Evolutionary conservation across 2,797 vertebrate species (phyloP).

Genomic region (Tokudaia tokunoshimensis): DNA sequence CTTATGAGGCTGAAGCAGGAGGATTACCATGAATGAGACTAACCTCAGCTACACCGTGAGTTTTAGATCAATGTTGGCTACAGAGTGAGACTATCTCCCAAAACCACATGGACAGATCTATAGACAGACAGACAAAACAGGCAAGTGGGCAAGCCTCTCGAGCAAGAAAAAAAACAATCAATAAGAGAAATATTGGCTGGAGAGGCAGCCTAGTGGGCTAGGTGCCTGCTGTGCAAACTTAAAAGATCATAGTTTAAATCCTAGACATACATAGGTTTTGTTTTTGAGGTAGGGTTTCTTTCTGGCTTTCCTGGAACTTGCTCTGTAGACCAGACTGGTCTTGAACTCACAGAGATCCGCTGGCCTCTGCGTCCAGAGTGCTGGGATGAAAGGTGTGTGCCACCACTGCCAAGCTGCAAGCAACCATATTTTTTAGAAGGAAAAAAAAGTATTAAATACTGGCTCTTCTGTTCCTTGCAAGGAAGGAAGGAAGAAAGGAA

Average conservation of each 20-base stretch:
- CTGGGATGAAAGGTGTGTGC: background rate
- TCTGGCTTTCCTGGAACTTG: background rate
- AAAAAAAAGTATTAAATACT: background rate
- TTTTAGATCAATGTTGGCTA: background rate
- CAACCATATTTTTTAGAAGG: background rate
- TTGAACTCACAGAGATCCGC: background rate
- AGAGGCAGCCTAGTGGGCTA: too few relatives aligned
- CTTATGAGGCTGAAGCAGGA: background rate
- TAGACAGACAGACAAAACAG: background rate
- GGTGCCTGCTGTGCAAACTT: background rate
- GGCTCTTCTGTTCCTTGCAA: background rate
- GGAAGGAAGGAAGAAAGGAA: background rate
- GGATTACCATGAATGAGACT: background rate
- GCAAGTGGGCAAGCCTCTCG: background rate
- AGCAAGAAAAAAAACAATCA: background rate
- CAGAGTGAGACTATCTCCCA: background rate
- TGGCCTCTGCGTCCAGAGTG: background rate
- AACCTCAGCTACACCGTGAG: background rate
- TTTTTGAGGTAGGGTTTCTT: background rate
- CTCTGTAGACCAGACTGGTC: background rate
- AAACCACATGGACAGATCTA: background rate
- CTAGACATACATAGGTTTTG: background rate
- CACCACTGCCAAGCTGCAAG: background rate
- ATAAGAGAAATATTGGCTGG: background rate
- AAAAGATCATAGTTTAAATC: background rate